Evolutionary conservation across 2,797 vertebrate species (phyloP).

Genomic region (Eleutherodactylus coqui): DNA sequence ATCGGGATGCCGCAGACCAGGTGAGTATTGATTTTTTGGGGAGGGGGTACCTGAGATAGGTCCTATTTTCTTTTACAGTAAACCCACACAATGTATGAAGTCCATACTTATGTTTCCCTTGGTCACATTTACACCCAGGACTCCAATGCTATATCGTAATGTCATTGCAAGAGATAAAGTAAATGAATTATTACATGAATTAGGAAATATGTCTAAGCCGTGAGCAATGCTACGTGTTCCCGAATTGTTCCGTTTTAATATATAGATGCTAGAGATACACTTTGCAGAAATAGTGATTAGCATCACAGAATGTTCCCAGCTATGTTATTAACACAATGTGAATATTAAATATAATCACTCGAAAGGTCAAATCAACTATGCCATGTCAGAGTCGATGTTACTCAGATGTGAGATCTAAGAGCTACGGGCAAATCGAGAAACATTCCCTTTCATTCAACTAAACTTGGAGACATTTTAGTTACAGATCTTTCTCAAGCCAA

Average conservation of each 20-base stretch:
- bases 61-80: no score
- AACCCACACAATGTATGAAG: no score
- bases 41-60: no score
- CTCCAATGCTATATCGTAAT: no score
- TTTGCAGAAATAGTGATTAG: neutral
- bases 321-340: neutral
- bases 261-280: neutral
- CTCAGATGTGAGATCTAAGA: neutral
- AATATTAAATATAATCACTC: neutral
- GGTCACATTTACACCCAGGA: no score
- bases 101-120: no score
- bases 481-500: neutral
- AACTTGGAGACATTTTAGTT: neutral
- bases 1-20: no score
- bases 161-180: neutral
- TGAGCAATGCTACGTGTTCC: neutral
- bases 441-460: neutral
- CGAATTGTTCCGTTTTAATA: neutral
- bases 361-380: neutral
- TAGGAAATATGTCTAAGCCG: neutral
- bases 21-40: no score
- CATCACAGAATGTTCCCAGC: neutral
- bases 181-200: neutral
- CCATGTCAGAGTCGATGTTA: neutral
- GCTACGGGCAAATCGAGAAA: neutral